Conservation (phyloP, 2,888 invertebrate species). For the Drosophila heteroneura region DNA sequence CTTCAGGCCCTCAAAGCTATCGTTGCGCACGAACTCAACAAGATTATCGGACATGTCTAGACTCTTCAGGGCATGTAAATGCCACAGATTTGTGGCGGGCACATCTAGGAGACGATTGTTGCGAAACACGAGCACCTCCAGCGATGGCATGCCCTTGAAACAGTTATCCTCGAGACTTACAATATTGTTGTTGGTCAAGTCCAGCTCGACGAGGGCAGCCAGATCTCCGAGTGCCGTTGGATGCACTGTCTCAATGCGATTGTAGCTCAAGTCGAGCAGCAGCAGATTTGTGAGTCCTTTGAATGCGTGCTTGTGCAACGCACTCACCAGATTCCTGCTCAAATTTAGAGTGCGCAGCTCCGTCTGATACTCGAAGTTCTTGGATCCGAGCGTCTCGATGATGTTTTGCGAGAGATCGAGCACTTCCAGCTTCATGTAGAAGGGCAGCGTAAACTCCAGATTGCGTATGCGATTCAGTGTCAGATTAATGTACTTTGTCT, state of each 20-base stretch:
- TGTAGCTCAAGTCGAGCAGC: conserved; percentile 91
- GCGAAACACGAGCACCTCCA: conserved; percentile 90
- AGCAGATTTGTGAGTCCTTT: conserved; percentile 89
- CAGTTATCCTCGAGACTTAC: conserved; percentile 90
- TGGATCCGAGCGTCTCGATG: conserved; percentile 92
- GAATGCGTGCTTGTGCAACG: conserved; percentile 91
- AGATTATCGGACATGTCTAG: conserved; percentile 93
- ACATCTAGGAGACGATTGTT: conserved; percentile 93
- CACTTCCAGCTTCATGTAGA: conserved; percentile 92
- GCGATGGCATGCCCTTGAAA: conserved; percentile 89
- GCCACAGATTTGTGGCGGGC: conserved; percentile 89
- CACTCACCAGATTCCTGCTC: conserved; percentile 90
- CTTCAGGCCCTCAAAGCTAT: conserved; percentile 90
- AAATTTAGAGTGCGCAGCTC: conserved; percentile 91
- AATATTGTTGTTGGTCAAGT: conserved; percentile 91
- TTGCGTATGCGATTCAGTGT: conserved; percentile 93
- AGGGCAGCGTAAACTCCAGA: conserved; percentile 91
- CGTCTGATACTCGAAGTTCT: conserved; percentile 92
- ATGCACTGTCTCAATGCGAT: conserved; percentile 91
- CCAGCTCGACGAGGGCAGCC: conserved; percentile 90
- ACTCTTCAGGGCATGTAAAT: conserved; percentile 89
- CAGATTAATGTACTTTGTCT: conserved; percentile 92
- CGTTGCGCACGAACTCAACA: conserved; percentile 90
- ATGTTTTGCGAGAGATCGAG: conserved; percentile 94
- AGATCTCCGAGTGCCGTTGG: conserved; percentile 92